Percentiles rank a stretch among this genome's conserved stretches.
Conservation (phyloP, 2,888 invertebrate species). For the Amblyjoppa fuscipennis region DNA sequence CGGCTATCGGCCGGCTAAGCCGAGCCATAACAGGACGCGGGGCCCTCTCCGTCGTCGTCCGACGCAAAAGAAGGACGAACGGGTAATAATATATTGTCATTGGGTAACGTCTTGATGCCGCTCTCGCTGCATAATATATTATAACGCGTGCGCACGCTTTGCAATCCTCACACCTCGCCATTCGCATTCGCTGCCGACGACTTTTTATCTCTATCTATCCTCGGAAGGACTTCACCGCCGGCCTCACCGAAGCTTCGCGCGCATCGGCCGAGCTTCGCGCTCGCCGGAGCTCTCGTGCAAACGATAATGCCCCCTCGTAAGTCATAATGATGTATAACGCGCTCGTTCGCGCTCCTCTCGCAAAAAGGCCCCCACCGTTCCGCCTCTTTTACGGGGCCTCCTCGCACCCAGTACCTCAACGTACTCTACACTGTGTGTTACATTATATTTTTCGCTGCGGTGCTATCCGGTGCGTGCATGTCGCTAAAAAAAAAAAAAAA, state of each 20-base stretch:
- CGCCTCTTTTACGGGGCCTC: constrained; percentile 23
- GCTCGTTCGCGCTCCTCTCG: constrained; percentile 73
- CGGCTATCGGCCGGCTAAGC: constrained; percentile 68
- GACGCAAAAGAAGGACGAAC: constrained; percentile 72
- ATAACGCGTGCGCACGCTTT: constrained; percentile 67
- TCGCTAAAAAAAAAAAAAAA: background rate
- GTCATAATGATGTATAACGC: constrained; percentile 82
- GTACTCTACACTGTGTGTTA: constrained; percentile 33
- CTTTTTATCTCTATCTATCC: constrained; percentile 54
- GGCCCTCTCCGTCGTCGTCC: constrained; percentile 43
- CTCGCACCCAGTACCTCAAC: constrained; percentile 14
- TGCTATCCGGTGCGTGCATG: background rate
- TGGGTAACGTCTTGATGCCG: constrained; percentile 79
- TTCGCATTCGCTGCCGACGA: constrained; percentile 32
- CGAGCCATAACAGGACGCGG: constrained; percentile 68
- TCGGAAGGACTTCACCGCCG: constrained; percentile 27
- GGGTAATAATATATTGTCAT: constrained; percentile 81
- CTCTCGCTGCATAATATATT: constrained; percentile 77
- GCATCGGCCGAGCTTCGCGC: constrained; percentile 33
- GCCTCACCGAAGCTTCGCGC: constrained; percentile 42
- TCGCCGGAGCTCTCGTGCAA: constrained; percentile 65
- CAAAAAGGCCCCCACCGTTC: constrained; percentile 69
- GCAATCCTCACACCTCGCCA: constrained; percentile 26
- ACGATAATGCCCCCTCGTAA: constrained; percentile 82
- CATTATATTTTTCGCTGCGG: constrained; percentile 23